Percentiles rank a stretch among this genome's conserved stretches.
Evolutionary conservation across 2,888 invertebrate species (phyloP).

Genomic region (Branchellion lobata): DNA sequence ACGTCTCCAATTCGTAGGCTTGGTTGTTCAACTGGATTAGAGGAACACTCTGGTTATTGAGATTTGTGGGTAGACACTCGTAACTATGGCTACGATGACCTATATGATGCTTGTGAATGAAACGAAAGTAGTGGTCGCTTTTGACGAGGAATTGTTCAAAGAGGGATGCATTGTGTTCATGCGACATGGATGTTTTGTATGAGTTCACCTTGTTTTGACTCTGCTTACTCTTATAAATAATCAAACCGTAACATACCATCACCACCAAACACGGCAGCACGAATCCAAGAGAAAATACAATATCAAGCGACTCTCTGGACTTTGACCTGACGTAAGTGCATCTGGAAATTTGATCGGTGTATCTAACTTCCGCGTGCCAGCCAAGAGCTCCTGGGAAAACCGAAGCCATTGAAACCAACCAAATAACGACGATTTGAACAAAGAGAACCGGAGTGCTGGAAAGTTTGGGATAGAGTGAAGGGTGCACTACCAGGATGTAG

Average conservation of each 20-base stretch:
- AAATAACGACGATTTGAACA: slow-evolving; percentile 38
- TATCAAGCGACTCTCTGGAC: slow-evolving; percentile 39
- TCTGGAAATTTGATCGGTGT: slow-evolving; percentile 46
- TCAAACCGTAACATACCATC: slow-evolving; percentile 40
- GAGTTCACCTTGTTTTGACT: slow-evolving; percentile 33
- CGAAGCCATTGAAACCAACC: slow-evolving; percentile 32
- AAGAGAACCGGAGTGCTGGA: slow-evolving; percentile 29
- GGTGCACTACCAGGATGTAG: slow-evolving; percentile 44
- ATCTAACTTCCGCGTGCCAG: slow-evolving; percentile 44
- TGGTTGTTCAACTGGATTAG: too few species aligned
- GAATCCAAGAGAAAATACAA: slow-evolving; percentile 44
- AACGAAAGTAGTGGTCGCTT: neutral
- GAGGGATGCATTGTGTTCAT: neutral
- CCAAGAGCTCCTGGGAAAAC: slow-evolving; percentile 45
- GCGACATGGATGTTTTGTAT: neutral
- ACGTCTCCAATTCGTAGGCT: too few species aligned
- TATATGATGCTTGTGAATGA: neutral
- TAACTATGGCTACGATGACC: neutral
- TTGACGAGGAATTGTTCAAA: neutral
- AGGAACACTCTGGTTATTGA: neutral
- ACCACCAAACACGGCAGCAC: slow-evolving; percentile 42
- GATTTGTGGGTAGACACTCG: neutral
- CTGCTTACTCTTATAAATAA: slow-evolving; percentile 24
- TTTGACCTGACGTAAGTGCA: slow-evolving; percentile 44
- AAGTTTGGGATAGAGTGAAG: slow-evolving; percentile 17